Base-by-base conservation (phyloP, 2,888 invertebrate genomes). In the Clusia tigrina region DNA sequence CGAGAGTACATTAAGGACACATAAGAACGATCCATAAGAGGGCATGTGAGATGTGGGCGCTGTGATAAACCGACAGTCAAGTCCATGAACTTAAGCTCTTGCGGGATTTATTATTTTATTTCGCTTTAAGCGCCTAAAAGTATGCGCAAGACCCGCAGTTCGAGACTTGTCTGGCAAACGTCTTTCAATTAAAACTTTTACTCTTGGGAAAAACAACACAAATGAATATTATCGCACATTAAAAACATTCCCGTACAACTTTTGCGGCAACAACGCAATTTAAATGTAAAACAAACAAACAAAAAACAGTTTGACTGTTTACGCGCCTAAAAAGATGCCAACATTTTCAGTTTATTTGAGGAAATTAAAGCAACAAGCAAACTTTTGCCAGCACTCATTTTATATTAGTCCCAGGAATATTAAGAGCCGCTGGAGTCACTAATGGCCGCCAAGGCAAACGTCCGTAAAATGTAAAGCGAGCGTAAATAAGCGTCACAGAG, bases 391-490 rank as follows among this genome's bases (percentile, higher is more conserved):
- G 38, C 52, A 56, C 37, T 63, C n/a, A n/a, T n/a, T n/a, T n/a
- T n/a, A n/a, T 61, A 59, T 64, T 46, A 64, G 59, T 64, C 56
- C 66, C 66, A 66, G 63, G 66, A 61, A 63, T 56, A 63, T 63
- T 60, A 58, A 59, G 60, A 52, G 42, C 12, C 15, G 32, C n/a
- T 24, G 38, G 17, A 55, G 38, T 25, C 22, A 18, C 54, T 48
- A 18, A 17, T 48, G 37, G 12, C 17, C 48, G 3, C 20, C 3
- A 48, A 55, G 20, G 58, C 63, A 63, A 58, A 38, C 17, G 54
- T 24, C 58, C 58, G 38, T 63, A 58, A 63, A 63, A 63, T 58
- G 42, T 54, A 63, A 58, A 22, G 48, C 48, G 48, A 6, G 22
- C 48, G 3, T 22, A 15, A 22, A 9, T 18, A 20, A n/a, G 42